A percentile compares a stretch with the other conserved stretches of the same genome.
Conservation (phyloP, 2,113 vertebrate genomes). For the Pyrgilauda ruficollis region DNA sequence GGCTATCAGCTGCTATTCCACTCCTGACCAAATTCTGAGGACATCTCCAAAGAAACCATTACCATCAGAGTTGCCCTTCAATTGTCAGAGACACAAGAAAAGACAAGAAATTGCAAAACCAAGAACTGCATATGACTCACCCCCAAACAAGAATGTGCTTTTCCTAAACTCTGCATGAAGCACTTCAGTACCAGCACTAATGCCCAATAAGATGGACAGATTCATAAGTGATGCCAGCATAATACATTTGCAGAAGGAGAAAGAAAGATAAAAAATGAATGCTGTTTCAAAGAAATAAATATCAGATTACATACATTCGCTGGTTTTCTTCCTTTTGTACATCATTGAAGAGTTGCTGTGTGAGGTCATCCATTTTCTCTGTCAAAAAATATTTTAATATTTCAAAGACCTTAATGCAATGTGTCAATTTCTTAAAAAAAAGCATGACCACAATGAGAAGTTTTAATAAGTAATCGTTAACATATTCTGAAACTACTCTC, state of each 20-base stretch:
- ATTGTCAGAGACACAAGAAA: neutral
- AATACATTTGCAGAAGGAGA: neutral
- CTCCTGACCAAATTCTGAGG: neutral
- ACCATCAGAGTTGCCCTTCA: neutral
- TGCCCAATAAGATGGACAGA: neutral
- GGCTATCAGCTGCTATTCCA: neutral
- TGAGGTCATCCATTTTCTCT: constrained; percentile 87
- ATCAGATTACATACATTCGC: constrained; percentile 78
- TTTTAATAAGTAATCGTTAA: neutral
- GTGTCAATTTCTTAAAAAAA: neutral
- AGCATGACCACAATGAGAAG: neutral
- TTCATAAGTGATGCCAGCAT: neutral
- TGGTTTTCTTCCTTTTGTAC: constrained; percentile 84
- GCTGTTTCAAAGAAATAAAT: neutral
- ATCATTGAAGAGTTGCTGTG: constrained; percentile 81
- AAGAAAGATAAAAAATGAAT: neutral
- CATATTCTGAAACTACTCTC: neutral
- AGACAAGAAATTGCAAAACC: neutral
- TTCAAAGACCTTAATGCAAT: neutral
- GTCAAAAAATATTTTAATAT: constrained; percentile 50
- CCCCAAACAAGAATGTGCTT: neutral
- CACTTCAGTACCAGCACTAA: neutral
- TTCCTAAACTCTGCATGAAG: neutral
- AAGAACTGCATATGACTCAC: neutral
- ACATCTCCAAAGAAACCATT: neutral